Conservation (phyloP, 1,140 invertebrate species). For the Coenobita brevimanus region DNA sequence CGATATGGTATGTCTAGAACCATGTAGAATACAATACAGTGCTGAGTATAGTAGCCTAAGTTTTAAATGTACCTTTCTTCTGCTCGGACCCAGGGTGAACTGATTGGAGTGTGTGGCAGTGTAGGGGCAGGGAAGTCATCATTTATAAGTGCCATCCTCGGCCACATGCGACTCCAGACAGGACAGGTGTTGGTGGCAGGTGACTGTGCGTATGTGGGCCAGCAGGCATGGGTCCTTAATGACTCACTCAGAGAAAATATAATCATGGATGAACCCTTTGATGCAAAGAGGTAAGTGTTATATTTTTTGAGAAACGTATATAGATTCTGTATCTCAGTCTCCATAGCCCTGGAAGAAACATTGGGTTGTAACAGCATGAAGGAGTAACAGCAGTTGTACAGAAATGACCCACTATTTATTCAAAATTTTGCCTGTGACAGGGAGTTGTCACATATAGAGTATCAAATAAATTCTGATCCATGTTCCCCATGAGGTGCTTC, state of each 20-base stretch:
- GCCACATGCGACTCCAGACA: constrained; percentile 75
- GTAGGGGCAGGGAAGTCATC: constrained; percentile 83
- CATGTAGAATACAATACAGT: too few relatives aligned
- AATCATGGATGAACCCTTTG: constrained; percentile 76
- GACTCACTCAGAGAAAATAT: constrained; percentile 82
- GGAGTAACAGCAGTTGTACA: too few relatives aligned
- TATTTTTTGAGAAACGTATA: too few relatives aligned
- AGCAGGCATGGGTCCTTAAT: constrained; percentile 81
- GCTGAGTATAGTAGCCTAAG: neutral
- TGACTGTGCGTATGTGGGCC: constrained; percentile 80
- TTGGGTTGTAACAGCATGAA: too few relatives aligned
- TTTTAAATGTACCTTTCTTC: constrained; percentile 17
- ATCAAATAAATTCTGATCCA: too few relatives aligned
- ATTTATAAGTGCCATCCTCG: constrained; percentile 79
- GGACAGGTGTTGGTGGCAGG: constrained; percentile 78
- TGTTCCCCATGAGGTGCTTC: too few relatives aligned
- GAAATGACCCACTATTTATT: too few relatives aligned
- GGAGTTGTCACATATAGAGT: too few relatives aligned
- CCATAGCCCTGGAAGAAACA: too few relatives aligned
- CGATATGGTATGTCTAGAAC: too few relatives aligned
- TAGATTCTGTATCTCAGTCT: too few relatives aligned
- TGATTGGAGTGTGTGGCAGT: constrained; percentile 81
- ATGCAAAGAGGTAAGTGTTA: constrained; percentile 73
- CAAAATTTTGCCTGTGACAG: too few relatives aligned
- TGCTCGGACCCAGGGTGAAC: constrained; percentile 75